A percentile compares a stretch with the other conserved stretches of the same genome.
Evolutionary conservation across 2,888 invertebrate genomes (phyloP).

Genomic region (Hemithea aestivaria): DNA sequence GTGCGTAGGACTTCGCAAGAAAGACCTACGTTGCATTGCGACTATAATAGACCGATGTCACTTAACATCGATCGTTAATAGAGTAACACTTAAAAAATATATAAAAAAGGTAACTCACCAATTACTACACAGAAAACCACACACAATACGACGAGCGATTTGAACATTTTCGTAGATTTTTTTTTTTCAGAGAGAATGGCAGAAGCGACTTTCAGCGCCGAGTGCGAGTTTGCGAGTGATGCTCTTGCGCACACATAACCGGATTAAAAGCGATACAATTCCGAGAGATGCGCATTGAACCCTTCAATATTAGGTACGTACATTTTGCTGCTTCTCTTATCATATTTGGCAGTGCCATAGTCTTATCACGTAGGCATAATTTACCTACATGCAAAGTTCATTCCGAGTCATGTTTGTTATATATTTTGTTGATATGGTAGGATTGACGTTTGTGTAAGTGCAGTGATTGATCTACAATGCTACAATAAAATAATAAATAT

Average conservation of each 20-base stretch:
- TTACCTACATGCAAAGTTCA: background rate
- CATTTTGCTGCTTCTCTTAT: no score
- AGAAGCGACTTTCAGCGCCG: conserved; percentile 44
- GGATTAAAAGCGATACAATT: conserved; percentile 58
- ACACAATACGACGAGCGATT: conserved; percentile 58
- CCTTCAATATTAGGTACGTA: conserved; percentile 22
- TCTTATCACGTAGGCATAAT: conserved; percentile 4
- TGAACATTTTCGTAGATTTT: conserved; percentile 55
- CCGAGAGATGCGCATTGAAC: conserved; percentile 37
- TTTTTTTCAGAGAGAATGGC: conserved; percentile 24
- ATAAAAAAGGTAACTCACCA: conserved; percentile 48
- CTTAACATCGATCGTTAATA: background rate
- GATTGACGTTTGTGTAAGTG: no score
- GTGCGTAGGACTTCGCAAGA: no score
- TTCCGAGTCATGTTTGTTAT: no score
- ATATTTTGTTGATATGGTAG: no score
- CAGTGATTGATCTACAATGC: no score
- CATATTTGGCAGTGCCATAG: conserved; percentile 10
- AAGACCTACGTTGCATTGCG: no score
- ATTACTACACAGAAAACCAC: conserved; percentile 58
- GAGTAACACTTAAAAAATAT: background rate
- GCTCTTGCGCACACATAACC: conserved; percentile 54
- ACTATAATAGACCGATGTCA: no score
- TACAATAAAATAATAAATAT: no score
- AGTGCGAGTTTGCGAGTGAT: conserved; percentile 59